A percentile compares a stretch with the other conserved stretches of the same genome.
Evolutionary conservation across 2,797 vertebrate genomes (phyloP).

Genomic region (Aldrovandia affinis): DNA sequence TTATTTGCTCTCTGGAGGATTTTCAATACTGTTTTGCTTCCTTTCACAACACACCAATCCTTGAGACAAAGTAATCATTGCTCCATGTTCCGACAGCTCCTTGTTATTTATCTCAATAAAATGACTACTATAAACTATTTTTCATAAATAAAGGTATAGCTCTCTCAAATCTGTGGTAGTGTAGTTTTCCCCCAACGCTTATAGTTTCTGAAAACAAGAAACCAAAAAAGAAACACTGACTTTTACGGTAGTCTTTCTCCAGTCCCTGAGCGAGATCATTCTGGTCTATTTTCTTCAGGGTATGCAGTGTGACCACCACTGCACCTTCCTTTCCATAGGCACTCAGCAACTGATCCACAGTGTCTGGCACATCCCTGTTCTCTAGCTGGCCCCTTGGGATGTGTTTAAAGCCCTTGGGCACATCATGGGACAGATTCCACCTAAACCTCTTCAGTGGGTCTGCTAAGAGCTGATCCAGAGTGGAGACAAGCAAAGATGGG

Average conservation of each 20-base stretch:
- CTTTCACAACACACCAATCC: background rate
- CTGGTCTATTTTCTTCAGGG: constrained; percentile 40
- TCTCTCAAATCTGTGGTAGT: too few species aligned
- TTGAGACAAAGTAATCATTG: background rate
- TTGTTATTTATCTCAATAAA: background rate
- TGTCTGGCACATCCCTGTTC: fast-evolving
- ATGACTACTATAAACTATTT: background rate
- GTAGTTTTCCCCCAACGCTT: too few species aligned
- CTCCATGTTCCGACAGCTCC: background rate
- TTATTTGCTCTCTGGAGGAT: background rate
- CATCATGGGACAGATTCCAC: fast-evolving
- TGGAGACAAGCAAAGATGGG: fast-evolving
- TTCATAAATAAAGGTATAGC: too few species aligned
- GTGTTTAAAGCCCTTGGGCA: background rate
- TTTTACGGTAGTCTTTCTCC: constrained; percentile 57
- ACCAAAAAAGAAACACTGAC: background rate
- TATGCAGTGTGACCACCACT: background rate
- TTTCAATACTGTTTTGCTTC: background rate
- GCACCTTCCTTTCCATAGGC: background rate
- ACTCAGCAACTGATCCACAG: background rate
- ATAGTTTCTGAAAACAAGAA: too few species aligned
- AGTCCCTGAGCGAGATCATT: constrained; percentile 29
- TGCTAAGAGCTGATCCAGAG: fast-evolving
- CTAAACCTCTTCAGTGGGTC: background rate
- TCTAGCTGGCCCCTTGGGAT: background rate